Conservation (phyloP, 2,113 vertebrate genomes). For the Pseudopodoces humilis region DNA sequence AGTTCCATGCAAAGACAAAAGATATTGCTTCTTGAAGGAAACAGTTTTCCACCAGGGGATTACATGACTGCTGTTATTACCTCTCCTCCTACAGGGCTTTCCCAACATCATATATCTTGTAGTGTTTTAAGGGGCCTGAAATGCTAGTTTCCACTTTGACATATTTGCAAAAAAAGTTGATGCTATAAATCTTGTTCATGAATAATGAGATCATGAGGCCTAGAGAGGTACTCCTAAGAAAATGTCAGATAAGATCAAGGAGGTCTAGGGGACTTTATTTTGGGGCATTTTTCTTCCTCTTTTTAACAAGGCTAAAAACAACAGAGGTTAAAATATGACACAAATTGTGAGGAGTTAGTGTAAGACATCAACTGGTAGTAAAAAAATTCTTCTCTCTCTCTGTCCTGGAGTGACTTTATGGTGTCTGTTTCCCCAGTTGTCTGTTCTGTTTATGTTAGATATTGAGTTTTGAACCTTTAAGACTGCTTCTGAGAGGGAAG, state of each 20-base stretch:
- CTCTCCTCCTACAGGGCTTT: conserved; percentile 8
- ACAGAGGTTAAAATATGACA: conserved; percentile 40
- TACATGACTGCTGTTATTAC: background rate
- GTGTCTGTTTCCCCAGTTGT: no score
- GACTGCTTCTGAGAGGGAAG: no score
- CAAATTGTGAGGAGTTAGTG: background rate
- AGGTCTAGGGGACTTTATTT: background rate
- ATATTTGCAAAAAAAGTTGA: background rate
- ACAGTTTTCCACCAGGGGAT: conserved; percentile 2
- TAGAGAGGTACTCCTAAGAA: background rate
- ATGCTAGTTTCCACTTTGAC: conserved; percentile 22
- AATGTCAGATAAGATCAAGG: conserved; percentile 56
- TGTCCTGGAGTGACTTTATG: background rate
- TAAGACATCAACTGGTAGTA: conserved; percentile 18
- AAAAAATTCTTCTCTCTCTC: background rate
- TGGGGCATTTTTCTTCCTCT: conserved; percentile 26
- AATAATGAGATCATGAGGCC: conserved; percentile 17
- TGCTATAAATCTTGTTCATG: background rate
- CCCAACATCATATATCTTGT: background rate
- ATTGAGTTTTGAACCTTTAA: no score
- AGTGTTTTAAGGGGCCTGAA: background rate
- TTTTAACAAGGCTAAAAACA: conserved; percentile 39
- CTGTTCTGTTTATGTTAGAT: no score
- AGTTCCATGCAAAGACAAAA: conserved; percentile 1
- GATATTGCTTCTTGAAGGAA: background rate